Evolutionary conservation across 2,113 vertebrate species (phyloP), one percentile per base, ranked within the genome.

Genomic region (Oreochromis spilurus): DNA sequence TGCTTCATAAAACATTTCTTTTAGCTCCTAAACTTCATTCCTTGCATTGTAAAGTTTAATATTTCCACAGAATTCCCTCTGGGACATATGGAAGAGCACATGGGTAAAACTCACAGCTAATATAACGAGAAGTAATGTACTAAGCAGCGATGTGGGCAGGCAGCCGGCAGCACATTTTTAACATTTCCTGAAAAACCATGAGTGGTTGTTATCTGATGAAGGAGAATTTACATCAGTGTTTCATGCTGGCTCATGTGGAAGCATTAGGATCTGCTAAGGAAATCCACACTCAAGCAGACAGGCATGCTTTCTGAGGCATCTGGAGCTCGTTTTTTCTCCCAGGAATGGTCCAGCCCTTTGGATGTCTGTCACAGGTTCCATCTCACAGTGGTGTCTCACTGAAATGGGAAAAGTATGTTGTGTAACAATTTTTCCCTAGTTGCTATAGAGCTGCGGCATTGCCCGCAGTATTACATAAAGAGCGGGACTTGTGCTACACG

Each of bases 151-250:
- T 85, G 87, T 84, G 82, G 86, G 88, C 72, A 38, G 6, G 85
- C 70, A 67, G 90, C 83, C 77, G 62, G 85, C 90, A 77, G 79
- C 90, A 91, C 88, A 93, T 94, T 95, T 95, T 92, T 93, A 87
- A 93, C 93, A 93, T 94, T 94, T 95, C 93, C 93, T 89, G 84
- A 62, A 93, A 77, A 93, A 85, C 92, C 83, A 87, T 79, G 67
- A 84, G 85, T 3, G 58, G 90, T 93, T 89, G 84, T 91, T 94
- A 92, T 95, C 91, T 91, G 89, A 94, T 93, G 92, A 83, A 48
- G 48, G 85, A 79, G 92, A 82, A 89, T 92, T 90, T 92, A 89
- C 91, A 88, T 91, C 80, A 81, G 75, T 70, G 83, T 85, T 93
- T 92, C 82, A 90, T 65, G 19, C 82, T 45, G 80, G 88, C 45